Base-by-base conservation (phyloP, 1,140 invertebrate genomes). In the Limonius californicus region DNA sequence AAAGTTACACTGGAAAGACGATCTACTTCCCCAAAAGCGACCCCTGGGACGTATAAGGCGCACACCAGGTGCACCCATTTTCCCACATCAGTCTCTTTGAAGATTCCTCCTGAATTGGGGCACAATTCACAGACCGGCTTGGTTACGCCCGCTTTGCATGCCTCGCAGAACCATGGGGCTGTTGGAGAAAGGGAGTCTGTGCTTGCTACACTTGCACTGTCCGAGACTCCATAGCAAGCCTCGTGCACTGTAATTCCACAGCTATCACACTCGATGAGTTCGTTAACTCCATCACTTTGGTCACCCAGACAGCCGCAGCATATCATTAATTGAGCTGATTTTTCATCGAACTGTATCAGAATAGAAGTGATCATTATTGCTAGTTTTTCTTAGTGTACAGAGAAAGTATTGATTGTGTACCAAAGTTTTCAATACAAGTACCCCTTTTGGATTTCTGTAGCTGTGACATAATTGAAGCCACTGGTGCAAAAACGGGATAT, bases 21-120 rank as follows among this genome's bases (percentile, higher is more conserved):
- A 72, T 94, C 91, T 14, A 96, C 93, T 82, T 99, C 95, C 50
- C 91, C 94, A 81, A 98, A 98, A 27, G 94, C 93, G 15, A 99
- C 94, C n/a, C 95, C 95, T 30, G 93, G 94, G 23, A 95, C 92
- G 77, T 98, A 98, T 12, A 98, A 80, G 3, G 95, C 95, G 81
- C 97, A 99, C 8, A 99, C 91, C 27, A 99, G 79, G 80, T 99
- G 97, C 14, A 98, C 95, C 96, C 96, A 99, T 75, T 94, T 92
- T 42, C 94, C 94, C 54, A 93, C 90, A 81, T 95, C 94, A 1
- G 95, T 97, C 79, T 96, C 92, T 79, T 98, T 98, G 72, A 95
- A 97, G 67, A 98, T 95, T 53, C 94, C 95, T 71, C 92, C 94
- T 84, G 82, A 82, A 76, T 90, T 90, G 2, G 94, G 92, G 74